Evolutionary conservation across 2,888 invertebrate genomes (phyloP), one percentile per base, ranked within the genome.

Genomic region (Mycalesis mineus): DNA sequence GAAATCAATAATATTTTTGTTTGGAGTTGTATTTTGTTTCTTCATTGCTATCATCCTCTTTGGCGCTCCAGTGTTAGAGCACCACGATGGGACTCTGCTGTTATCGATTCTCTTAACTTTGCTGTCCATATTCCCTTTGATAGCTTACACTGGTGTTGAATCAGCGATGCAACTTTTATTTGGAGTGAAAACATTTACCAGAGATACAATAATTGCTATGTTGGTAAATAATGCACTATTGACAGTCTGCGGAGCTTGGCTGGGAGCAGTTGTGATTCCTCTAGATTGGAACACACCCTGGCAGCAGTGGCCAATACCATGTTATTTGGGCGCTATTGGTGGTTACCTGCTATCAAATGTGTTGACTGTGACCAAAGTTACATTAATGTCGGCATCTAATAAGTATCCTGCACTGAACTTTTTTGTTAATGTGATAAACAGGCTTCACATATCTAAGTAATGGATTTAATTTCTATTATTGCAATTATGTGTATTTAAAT

Each of bases 261-360:
- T 95, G 1, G 96, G 97, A 6, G 95, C 96, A 2, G 91, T 95
- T 57, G 94, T 95, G 0, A 95, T 97, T 65, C 97, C 97, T 0
- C 84, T 97, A 33, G 97, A 97, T 77, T 97, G 97, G 97, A 95
- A 97, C 78, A 91, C 94, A 48, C 94, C 95, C 0, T 97, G 97
- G 96, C 97, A 97, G 88, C 92, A 84, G 58, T 95, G 95, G 94
- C 95, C 95, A 0, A 92, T 94, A 66, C 93, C 95, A 0, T 94
- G 94, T 69, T 91, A 92, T 60, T 81, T 92, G 0, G 94, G 94
- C n/a, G 92, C 94, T 1, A 74, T 94, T 0, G 75, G 91, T 49
- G 94, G 94, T 5, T 93, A 91, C 69, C 77, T 91, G 3, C 62
- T 91, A 9, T 90, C 92, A 1, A 91, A 92, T 80, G 86, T 92